These are phyloP conservation scores for Auanema sp. DNA, from an alignment of 2,888 invertebrate species.

Conservation along the genomic window DNA sequence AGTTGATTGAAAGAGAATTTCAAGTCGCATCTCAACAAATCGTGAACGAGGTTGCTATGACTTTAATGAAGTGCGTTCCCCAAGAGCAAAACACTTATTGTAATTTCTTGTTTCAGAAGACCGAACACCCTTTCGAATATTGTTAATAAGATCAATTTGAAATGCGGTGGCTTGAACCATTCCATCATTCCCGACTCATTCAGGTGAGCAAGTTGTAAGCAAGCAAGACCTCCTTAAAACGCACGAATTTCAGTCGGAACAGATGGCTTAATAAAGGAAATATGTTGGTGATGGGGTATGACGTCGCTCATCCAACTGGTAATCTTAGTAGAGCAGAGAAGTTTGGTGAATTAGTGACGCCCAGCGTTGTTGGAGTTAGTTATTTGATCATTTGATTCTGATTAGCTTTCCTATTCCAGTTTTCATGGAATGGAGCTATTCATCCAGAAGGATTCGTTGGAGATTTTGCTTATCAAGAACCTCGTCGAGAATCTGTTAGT, in stretches of 20 bases:
- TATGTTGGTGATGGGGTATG: constrained; percentile 25
- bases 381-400: background rate
- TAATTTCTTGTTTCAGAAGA: background rate
- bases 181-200: constrained; percentile 16
- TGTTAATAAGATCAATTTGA: constrained; percentile 30
- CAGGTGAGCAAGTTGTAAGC: too few relatives aligned
- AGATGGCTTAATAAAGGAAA: constrained; percentile 12
- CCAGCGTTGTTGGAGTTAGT: constrained; percentile 31
- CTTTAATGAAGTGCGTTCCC: background rate
- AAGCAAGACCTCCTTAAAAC: too few relatives aligned
- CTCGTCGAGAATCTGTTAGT: constrained; percentile 25
- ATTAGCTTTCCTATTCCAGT: constrained; percentile 22
- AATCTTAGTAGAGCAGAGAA: background rate
- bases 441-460: constrained; percentile 30
- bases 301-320: constrained; percentile 30
- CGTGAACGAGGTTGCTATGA: constrained; percentile 14
- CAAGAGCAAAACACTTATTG: background rate
- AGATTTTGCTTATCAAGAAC: constrained; percentile 38
- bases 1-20: constrained; percentile 24
- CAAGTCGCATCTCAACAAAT: constrained; percentile 27
- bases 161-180: constrained; percentile 29
- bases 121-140: constrained; percentile 12
- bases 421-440: constrained; percentile 33
- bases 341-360: constrained; percentile 13
- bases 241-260: constrained; percentile 19